Evolutionary conservation across 2,797 vertebrate species (phyloP).

Genomic region (Benthosema pterotum): DNA sequence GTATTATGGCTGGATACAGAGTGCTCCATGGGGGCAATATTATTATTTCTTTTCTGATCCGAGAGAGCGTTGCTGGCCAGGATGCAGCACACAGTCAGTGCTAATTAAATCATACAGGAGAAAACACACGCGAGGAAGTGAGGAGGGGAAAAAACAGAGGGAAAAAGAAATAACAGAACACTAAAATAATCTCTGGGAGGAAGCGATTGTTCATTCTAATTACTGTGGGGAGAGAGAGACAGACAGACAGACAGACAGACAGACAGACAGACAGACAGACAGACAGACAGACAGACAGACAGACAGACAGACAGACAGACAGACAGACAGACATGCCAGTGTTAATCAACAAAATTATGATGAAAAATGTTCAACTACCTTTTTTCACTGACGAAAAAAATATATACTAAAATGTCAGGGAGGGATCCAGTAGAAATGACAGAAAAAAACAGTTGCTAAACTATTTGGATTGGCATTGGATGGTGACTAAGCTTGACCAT

Average conservation of each 20-base stretch:
- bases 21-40: not conserved
- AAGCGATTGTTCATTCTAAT: slow-evolving; percentile 75
- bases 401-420: not conserved
- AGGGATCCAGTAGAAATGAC: too few relatives aligned
- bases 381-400: not conserved
- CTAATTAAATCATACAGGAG: slow-evolving; percentile 71
- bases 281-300: not conserved
- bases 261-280: not conserved
- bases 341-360: not conserved
- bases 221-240: slow-evolving; percentile 46
- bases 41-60: not conserved
- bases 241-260: slow-evolving; percentile 7
- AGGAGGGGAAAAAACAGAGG: slow-evolving; percentile 44
- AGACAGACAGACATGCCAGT: slow-evolving; percentile 1
- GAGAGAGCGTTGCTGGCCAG: slow-evolving; percentile 28
- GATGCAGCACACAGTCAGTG: slow-evolving; percentile 55
- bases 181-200: slow-evolving; percentile 69
- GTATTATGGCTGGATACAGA: not conserved
- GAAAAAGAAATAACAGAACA: slow-evolving; percentile 42
- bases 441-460: too few relatives aligned
- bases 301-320: slow-evolving; percentile 5
- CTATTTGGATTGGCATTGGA: too few relatives aligned
- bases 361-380: too few relatives aligned
- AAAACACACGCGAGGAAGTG: slow-evolving; percentile 66
- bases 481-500: too few relatives aligned